Base-by-base conservation (phyloP, 1,140 invertebrate species). In the Drosophila tropicalis region DNA sequence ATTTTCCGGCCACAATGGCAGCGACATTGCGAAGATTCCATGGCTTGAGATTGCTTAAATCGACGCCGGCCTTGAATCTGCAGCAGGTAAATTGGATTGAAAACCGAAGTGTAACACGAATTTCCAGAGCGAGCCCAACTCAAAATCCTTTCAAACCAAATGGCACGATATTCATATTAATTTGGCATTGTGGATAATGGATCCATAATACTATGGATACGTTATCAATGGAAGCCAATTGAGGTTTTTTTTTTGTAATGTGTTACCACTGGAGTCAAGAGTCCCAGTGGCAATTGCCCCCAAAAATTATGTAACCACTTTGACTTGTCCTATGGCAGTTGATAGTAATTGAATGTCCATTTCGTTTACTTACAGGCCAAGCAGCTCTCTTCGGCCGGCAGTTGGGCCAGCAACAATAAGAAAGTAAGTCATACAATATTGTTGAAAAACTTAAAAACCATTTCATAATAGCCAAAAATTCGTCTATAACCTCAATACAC, bases 21-120 rank as follows among this genome's bases (percentile, higher is more conserved):
- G 95, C 96, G 91, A 94, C 94, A 92, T 94, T 96, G 92, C 95
- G 95, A 93, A 95, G 96, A 93, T 95, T 96, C 95, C 96, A 94
- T 94, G 95, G 96, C 93, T 94, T 95, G 92, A 94, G 95, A 92
- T 79, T 92, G 77, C 81, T 92, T 44, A 92, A 91, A 85, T 82
- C 91, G 36, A 78, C 69, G 67, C 79, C 89, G 65, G 76, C 89
- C 25, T 62, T 91, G 64, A 91, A 82, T 71, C 81, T 91, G 68
- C 90, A 91, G 79, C 90, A 91, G 90, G 90, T 91, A 91, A 90
- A 29, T 29, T 29, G 6, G 15, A 47, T 17, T 19, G 60, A 55
- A 41, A 34, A 22, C 13, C 29, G 29, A 29, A 6, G 40, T 12
- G 17, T 22, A 39, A 39, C 56, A 40, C 71, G 54, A 29, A 73